These are phyloP conservation scores for Gari tellinella DNA, from an alignment of 2,888 invertebrate genomes.

Conservation along the genomic window DNA sequence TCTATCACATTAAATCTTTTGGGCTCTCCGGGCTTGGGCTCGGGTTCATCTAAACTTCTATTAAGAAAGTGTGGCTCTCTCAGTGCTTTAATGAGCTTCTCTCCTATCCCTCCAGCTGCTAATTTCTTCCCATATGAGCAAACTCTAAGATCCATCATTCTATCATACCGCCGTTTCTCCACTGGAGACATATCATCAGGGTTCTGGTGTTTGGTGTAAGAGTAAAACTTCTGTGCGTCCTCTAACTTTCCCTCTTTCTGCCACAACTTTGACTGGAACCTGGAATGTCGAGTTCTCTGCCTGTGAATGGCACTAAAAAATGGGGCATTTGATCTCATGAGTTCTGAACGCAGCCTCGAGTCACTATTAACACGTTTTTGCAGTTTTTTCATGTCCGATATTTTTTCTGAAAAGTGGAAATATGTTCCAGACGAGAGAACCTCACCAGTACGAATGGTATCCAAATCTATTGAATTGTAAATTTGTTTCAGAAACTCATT, in stretches of 20 bases:
- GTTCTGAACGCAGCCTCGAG: too few species aligned
- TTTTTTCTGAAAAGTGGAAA: too few species aligned
- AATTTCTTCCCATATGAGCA: conserved; percentile 15
- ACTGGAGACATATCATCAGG: conserved; percentile 1
- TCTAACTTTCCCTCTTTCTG: neutral
- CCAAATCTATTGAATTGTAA: too few species aligned
- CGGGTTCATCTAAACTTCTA: neutral
- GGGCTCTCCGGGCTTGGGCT: conserved; percentile 7
- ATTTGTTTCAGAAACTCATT: too few species aligned
- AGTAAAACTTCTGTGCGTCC: neutral
- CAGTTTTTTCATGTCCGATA: too few species aligned
- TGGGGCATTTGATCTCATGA: too few species aligned
- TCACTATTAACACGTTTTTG: too few species aligned
- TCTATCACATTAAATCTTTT: conserved; percentile 51
- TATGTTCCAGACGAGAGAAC: too few species aligned
- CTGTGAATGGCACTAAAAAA: too few species aligned
- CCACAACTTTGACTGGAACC: too few species aligned
- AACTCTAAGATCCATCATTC: neutral
- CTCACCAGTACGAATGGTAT: too few species aligned
- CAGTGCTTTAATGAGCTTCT: conserved; percentile 18
- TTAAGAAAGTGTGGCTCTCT: conserved; percentile 16
- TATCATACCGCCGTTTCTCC: conserved; percentile 1
- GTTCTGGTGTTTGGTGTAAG: neutral
- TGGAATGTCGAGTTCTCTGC: too few species aligned
- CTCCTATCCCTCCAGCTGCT: conserved; percentile 3